These are phyloP conservation scores for Artibeus lituratus DNA, from an alignment of 2,797 vertebrate species.

Conservation along the genomic window DNA sequence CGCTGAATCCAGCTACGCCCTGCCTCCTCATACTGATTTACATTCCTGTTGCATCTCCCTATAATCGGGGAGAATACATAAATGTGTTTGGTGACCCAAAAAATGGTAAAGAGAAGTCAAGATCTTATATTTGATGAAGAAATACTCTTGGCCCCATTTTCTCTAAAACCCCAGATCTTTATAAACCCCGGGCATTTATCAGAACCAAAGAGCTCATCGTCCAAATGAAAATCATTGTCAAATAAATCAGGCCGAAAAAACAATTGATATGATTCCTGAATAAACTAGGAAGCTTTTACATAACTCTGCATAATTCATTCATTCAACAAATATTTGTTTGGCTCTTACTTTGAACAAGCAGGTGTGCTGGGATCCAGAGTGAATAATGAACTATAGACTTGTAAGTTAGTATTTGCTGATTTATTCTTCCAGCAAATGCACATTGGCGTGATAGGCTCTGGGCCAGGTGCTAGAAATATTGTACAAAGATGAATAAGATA, in stretches of 20 bases:
- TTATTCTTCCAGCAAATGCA: conserved; percentile 11
- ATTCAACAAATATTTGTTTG: conserved; percentile 49
- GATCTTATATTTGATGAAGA: not conserved
- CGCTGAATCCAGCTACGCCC: not conserved
- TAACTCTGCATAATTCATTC: conserved; percentile 35
- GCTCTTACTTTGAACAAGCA: not conserved
- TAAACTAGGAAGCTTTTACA: conserved; percentile 11
- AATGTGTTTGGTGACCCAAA: not conserved
- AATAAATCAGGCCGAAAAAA: conserved; percentile 19
- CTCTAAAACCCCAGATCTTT: not conserved
- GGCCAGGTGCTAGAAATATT: not conserved
- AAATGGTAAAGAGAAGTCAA: not conserved
- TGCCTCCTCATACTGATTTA: not conserved
- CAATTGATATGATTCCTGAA: not conserved
- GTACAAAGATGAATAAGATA: not conserved
- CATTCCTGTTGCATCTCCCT: not conserved
- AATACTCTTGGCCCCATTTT: not conserved
- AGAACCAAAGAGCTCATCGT: not conserved
- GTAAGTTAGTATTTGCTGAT: not conserved
- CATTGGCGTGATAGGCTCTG: not conserved
- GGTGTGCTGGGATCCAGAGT: not conserved
- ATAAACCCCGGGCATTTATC: not conserved
- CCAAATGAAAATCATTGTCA: not conserved
- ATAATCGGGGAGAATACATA: not conserved
- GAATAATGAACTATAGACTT: conserved; percentile 5